Evolutionary conservation across 2,888 invertebrate genomes (phyloP), one percentile per base, ranked within the genome.

Genomic region (Microchrysa polita): DNA sequence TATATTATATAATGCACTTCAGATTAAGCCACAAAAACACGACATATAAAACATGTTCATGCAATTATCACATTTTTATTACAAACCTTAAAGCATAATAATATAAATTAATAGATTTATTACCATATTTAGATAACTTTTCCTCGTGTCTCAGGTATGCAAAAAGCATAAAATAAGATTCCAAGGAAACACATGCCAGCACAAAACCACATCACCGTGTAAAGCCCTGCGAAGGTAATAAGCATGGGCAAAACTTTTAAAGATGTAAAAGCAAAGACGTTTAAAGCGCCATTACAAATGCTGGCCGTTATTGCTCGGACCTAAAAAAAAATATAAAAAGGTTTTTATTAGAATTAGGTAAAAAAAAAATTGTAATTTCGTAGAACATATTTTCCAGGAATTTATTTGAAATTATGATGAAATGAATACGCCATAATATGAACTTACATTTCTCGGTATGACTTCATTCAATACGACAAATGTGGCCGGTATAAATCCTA

Each of bases 131-230:
- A 48, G 12, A 48, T 48, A 48, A 57, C 44, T 77, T 81, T 83
- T 16, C 81, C 82, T 52, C 82, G 83, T 0, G 84, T 84, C 76
- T 84, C 84, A 10, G 79, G 79, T 53, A 85, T 72, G 67, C 79
- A 82, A 2, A 81, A 48, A 7, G 79, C 63, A 42, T 82, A 78
- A 67, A 83, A 84, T 0, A 82, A 14, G 23, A 80, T 80, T 16
- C 81, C 81, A 0, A 81, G n/a, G 0, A 79, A 61, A 27, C 79
- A 79, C 2, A 80, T 78, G 1, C 67, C 22, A 0, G 81, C 80
- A 18, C 82, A 84, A 1, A 81, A 79, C 80, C 81, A 83, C 83
- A 85, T 82, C 1, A 81, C 81, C 1, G 78, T 77, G 1, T 81
- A 78, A 9, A 84, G 77, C 23, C 81, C 81, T 27, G 78, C 76